Conservation (phyloP, 2,113 vertebrate species). For the Solenodon paradoxus region DNA sequence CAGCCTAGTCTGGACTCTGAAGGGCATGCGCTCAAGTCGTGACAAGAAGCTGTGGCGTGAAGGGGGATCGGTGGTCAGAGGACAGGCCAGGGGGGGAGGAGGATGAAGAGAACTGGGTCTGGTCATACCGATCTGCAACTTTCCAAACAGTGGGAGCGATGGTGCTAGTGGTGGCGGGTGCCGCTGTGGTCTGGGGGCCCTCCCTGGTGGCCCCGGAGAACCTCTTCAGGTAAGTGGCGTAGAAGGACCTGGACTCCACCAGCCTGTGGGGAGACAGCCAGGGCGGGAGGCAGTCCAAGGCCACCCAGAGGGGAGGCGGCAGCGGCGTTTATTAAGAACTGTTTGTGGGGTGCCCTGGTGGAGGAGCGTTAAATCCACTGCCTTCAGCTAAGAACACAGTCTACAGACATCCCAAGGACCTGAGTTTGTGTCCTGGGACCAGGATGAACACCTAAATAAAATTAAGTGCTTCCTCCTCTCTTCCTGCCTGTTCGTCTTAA, state of each 20-base stretch:
- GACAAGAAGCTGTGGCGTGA: not conserved
- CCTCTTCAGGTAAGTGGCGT: constrained; percentile 87
- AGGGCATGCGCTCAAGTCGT: not conserved
- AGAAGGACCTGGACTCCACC: constrained; percentile 86
- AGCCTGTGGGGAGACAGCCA: constrained; percentile 82
- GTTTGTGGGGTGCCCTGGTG: too few species aligned
- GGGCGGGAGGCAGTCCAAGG: too few species aligned
- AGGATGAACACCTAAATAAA: too few species aligned
- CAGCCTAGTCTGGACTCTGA: too few species aligned
- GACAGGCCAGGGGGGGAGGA: not conserved
- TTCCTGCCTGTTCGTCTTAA: too few species aligned
- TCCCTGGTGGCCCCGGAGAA: constrained; percentile 83
- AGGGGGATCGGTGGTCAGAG: not conserved
- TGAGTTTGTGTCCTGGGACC: too few species aligned
- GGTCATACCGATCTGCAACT: constrained; percentile 84
- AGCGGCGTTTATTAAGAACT: too few species aligned
- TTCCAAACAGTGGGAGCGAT: constrained; percentile 67
- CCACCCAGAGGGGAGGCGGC: not conserved
- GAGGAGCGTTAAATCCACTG: too few species aligned
- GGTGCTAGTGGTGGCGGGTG: accelerated
- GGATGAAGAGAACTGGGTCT: accelerated
- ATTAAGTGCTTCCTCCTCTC: too few species aligned
- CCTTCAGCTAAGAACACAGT: too few species aligned
- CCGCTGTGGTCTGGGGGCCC: constrained; percentile 68
- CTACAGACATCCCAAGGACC: too few species aligned